Evolutionary conservation across 2,113 vertebrate genomes (phyloP), one percentile per base, ranked within the genome.

Genomic region (Semicossyphus pulcher): DNA sequence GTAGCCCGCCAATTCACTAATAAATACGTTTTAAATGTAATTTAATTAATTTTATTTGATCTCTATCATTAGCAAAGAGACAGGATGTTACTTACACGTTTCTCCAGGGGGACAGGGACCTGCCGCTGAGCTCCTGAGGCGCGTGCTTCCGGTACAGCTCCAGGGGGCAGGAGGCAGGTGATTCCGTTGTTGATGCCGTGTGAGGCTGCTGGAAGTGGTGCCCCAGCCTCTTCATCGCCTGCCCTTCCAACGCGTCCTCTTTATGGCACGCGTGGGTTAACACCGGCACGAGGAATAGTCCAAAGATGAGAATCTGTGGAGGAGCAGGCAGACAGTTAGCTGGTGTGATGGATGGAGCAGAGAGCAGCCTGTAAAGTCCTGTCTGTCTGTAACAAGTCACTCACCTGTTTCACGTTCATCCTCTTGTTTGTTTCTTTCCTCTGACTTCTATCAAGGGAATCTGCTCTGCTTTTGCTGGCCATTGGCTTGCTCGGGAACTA

Each of bases 21-120:
- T n/a, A n/a, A n/a, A n/a, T n/a, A n/a, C n/a, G n/a, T n/a, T n/a
- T n/a, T n/a, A n/a, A n/a, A n/a, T n/a, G n/a, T n/a, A n/a, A n/a
- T n/a, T n/a, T n/a, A n/a, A n/a, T n/a, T n/a, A n/a, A n/a, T n/a
- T n/a, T n/a, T n/a, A n/a, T n/a, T n/a, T n/a, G n/a, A n/a, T n/a
- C n/a, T n/a, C n/a, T n/a, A n/a, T n/a, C n/a, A n/a, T n/a, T n/a
- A n/a, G n/a, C 5, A 10, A 16, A 2, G 12, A 3, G 15, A 3
- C 10, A 34, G 28, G 14, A 4, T 29, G 20, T 0, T 41, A 66
- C 89, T 85, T 41, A 93, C 93, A 76, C 79, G 75, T 94, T 94
- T 37, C 83, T 80, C 96, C 96, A 97, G 0, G 96, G 97, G 0
- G 96, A 96, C 87, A 97, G 91, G 61, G 96, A 96, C 11, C 96